phyloP scores from a whole-genome alignment of 2,888 invertebrate genomes.

The Anthrax anthrax region DNA sequence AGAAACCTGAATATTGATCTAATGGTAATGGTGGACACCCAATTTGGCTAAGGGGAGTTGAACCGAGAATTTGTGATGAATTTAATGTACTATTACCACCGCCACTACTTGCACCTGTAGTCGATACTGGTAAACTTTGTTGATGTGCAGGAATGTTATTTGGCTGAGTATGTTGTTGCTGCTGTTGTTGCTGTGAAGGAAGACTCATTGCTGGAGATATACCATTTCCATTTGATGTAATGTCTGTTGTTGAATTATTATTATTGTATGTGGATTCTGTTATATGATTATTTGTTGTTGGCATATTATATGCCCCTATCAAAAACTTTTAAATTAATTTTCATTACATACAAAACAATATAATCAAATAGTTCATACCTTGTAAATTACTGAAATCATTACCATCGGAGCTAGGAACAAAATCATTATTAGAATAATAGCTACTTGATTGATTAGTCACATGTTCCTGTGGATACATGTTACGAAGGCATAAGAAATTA shows the following conservation, averaged over 20 bases:
- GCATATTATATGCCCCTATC: slow-evolving; percentile 5
- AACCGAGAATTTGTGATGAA: slow-evolving; percentile 53
- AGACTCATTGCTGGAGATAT: slow-evolving; percentile 3
- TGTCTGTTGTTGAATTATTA: slow-evolving; percentile 7
- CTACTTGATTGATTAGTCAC: slow-evolving; percentile 11
- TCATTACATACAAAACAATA: too few species aligned
- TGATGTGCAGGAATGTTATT: slow-evolving; percentile 3
- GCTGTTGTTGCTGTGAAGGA: not conserved
- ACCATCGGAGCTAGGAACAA: slow-evolving; percentile 10
- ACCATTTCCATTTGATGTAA: slow-evolving; percentile 9
- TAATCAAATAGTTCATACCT: slow-evolving; percentile 8
- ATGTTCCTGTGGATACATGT: slow-evolving; percentile 8
- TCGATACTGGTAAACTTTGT: slow-evolving; percentile 1
- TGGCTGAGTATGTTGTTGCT: slow-evolving; percentile 5
- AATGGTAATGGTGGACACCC: slow-evolving; percentile 42
- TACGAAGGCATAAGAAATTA: too few species aligned
- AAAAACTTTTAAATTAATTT: too few species aligned
- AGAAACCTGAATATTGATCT: slow-evolving; percentile 39
- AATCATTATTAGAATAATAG: slow-evolving; percentile 14
- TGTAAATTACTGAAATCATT: slow-evolving; percentile 13
- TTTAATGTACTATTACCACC: not conserved
- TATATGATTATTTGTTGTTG: slow-evolving; percentile 6
- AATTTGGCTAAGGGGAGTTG: slow-evolving; percentile 76
- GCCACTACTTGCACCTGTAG: slow-evolving; percentile 2
- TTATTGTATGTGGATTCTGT: slow-evolving; percentile 10